phyloP scores from a whole-genome alignment of 2,888 invertebrate genomes.

The Zygothrica quintamaculata region DNA sequence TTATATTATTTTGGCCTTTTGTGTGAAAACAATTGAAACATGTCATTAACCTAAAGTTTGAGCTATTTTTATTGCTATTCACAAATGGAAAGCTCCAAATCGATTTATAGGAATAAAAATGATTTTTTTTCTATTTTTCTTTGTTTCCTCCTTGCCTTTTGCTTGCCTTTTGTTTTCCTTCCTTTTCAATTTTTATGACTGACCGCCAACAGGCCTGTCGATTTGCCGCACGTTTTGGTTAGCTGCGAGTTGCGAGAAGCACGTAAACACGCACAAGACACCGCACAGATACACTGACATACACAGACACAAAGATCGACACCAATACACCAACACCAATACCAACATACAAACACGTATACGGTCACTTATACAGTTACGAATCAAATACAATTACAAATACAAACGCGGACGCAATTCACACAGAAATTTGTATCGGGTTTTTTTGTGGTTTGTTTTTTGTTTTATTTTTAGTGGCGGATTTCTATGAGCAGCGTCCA shows the following conservation, averaged over 20 bases:
- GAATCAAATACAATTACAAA: constrained; percentile 5
- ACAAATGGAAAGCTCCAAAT: constrained; percentile 51
- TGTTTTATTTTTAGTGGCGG: constrained; percentile 15
- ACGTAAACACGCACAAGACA: constrained; percentile 63
- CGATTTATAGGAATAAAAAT: constrained; percentile 65
- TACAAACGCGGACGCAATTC: constrained; percentile 30
- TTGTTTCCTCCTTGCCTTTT: no score
- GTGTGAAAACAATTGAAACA: constrained; percentile 79
- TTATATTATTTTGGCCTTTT: constrained; percentile 7
- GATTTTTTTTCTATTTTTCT: constrained; percentile 20
- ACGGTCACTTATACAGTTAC: background rate
- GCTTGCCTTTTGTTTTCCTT: no score
- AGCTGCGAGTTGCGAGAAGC: constrained; percentile 12
- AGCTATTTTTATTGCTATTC: constrained; percentile 60
- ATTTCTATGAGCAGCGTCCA: constrained; percentile 30
- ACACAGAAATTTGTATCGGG: constrained; percentile 46
- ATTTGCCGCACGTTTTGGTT: constrained; percentile 62
- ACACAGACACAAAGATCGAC: constrained; percentile 8
- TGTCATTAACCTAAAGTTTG: constrained; percentile 73
- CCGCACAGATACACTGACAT: constrained; percentile 16
- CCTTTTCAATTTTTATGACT: constrained; percentile 58
- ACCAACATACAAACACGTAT: constrained; percentile 7
- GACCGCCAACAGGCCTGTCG: constrained; percentile 24
- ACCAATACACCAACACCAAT: constrained; percentile 13
- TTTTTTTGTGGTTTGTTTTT: constrained; percentile 46